Evolutionary conservation across 2,797 vertebrate species (phyloP).

Genomic region (Poecilia picta): DNA sequence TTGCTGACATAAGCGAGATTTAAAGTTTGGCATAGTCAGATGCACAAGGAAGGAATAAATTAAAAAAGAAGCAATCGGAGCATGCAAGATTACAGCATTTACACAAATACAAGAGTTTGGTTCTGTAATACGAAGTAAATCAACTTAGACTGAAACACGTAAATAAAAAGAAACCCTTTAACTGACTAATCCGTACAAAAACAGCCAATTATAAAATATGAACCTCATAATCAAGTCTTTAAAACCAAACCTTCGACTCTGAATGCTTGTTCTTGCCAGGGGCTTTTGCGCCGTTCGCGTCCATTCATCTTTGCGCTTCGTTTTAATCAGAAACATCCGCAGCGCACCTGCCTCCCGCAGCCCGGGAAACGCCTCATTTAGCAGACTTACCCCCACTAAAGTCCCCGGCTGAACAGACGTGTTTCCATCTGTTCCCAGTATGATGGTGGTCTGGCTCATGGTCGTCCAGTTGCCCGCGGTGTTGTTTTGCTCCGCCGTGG

Average conservation of each 20-base stretch:
- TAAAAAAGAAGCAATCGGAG: background rate
- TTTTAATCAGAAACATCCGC: slow-evolving; percentile 30
- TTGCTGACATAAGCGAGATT: slow-evolving; percentile 35
- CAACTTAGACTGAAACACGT: background rate
- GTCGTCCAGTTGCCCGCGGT: slow-evolving; percentile 86
- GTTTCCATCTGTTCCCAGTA: slow-evolving; percentile 93
- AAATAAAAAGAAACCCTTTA: background rate
- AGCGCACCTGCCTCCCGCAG: slow-evolving; percentile 24
- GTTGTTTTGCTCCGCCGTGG: slow-evolving; percentile 87
- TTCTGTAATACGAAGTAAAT: background rate
- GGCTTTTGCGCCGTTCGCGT: slow-evolving; percentile 9
- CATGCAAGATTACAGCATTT: background rate
- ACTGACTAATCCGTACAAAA: background rate
- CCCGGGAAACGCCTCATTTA: slow-evolving; percentile 47
- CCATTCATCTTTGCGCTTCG: slow-evolving; percentile 1
- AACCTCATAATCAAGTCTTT: background rate
- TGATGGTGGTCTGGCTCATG: slow-evolving; percentile 94
- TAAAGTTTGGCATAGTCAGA: slow-evolving; percentile 37
- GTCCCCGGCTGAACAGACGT: slow-evolving; percentile 89
- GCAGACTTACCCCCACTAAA: slow-evolving; percentile 83
- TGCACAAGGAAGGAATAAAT: slow-evolving; percentile 30
- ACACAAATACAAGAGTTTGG: background rate
- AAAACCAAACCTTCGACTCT: background rate
- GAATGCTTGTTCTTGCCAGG: slow-evolving; percentile 19
- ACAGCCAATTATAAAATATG: background rate